Base-by-base conservation (phyloP, 2,113 vertebrate species). In the Semnopithecus entellus region DNA sequence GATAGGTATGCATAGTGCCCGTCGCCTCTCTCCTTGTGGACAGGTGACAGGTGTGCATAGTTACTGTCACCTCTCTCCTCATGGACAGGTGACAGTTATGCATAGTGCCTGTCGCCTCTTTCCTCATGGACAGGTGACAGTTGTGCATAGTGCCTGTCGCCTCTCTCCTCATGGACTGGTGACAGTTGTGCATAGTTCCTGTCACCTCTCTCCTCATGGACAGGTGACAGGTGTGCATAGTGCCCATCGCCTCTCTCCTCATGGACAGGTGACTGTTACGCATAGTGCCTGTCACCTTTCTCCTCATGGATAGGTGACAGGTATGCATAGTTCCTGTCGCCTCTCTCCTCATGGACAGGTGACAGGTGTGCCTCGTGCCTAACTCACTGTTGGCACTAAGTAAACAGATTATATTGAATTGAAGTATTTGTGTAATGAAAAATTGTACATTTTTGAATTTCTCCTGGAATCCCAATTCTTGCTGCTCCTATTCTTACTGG, bases 381-480 rank as follows among this genome's bases (percentile, higher is more conserved):
- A 64, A 6, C 9, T 96, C 35, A 80, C 48, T 70, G 22, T 59
- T 22, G 13, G 48, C 27, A 22, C 25, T 73, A 52, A 66, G 30
- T 52, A 68, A 66, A 35, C 43, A 32, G 57, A n/a, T 64, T 81
- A 59, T 16, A 10, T 23, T 59, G 23, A 79, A 70, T 7, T 35
- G 38, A 64, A 90, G 22, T 95, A 57, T 35, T 18, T 25, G 32
- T 70, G 27, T 43, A 82, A 86, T 43, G 61, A 80, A 78, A 91
- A 83, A 75, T 45, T 89, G 22, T 10, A 66, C 12, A n/a, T 48
- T 96, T 57, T 78, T 4, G 1, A 84, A 52, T 43, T 75, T 80
- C 66, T 91, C n/a, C 6, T 48, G 11, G 61, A 94, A 75, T 95
- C 95, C 23, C 13, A n/a, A 57, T 55, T 75, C 80, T 96, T 93